phyloP scores from a whole-genome alignment of 2,113 vertebrate species.

The Notiomystis cincta region DNA sequence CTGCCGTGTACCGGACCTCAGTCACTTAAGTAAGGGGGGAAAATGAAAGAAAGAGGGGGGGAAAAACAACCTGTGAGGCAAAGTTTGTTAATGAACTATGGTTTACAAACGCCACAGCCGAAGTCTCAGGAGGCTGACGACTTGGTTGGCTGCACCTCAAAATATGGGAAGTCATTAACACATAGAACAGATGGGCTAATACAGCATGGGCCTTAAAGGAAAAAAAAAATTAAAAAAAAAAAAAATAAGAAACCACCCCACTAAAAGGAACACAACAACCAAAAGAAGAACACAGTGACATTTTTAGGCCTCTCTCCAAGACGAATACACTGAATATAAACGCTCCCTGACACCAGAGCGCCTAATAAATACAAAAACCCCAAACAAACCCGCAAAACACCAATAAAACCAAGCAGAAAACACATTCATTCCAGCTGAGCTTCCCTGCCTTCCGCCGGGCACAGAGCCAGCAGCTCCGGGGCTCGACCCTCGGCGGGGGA shows the following conservation, averaged over 20 bases:
- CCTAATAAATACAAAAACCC: not conserved
- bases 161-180: conserved; percentile 31
- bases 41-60: not conserved
- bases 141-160: conserved; percentile 24
- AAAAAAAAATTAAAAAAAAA: no score
- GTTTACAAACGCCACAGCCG: not conserved
- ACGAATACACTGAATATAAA: not conserved
- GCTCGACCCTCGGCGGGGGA: not conserved
- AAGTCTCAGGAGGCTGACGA: not conserved
- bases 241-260: not conserved
- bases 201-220: not conserved
- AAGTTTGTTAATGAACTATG: conserved; percentile 13
- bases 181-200: conserved; percentile 20
- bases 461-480: not conserved
- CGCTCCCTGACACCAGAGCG: not conserved
- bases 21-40: not conserved
- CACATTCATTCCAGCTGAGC: not conserved
- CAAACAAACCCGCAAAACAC: not conserved
- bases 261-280: not conserved
- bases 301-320: not conserved
- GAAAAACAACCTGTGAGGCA: not conserved
- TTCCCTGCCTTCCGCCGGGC: not conserved
- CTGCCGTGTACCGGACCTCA: not conserved
- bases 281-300: not conserved
- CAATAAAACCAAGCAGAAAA: not conserved